Evolutionary conservation across 2,797 vertebrate species (phyloP).

Genomic region (Sphenopsis melanotis): DNA sequence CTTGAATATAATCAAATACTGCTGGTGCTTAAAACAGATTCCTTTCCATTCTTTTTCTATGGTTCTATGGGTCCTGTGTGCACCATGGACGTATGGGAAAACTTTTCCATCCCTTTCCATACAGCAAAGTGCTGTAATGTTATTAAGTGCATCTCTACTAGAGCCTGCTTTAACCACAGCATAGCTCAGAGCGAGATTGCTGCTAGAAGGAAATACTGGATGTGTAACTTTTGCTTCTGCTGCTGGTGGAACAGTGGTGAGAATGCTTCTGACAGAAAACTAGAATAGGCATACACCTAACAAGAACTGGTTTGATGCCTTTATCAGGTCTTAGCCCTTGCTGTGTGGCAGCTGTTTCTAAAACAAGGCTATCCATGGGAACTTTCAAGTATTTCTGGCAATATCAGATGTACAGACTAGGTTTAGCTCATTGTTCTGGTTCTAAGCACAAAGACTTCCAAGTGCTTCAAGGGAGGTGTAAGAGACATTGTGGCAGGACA

Average conservation of each 20-base stretch:
- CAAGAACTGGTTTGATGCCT: neutral
- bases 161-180: neutral
- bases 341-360: neutral
- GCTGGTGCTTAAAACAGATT: neutral
- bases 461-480: neutral
- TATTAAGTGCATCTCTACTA: neutral
- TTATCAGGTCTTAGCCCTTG: neutral
- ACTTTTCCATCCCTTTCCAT: neutral
- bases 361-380: neutral
- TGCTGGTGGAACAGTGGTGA: neutral
- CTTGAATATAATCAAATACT: neutral
- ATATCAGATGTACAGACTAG: neutral
- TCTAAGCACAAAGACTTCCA: neutral
- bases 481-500: neutral
- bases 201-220: neutral
- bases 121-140: neutral
- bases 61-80: neutral
- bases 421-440: neutral
- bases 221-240: neutral
- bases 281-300: neutral
- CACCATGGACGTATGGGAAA: neutral
- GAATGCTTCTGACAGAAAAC: neutral
- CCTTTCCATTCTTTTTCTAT: neutral
- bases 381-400: neutral
- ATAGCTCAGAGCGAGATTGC: neutral